A percentile compares a stretch with the other conserved stretches of the same genome.
phyloP scores from a whole-genome alignment of 2,113 vertebrate species.

The Myotis yumanensis region DNA sequence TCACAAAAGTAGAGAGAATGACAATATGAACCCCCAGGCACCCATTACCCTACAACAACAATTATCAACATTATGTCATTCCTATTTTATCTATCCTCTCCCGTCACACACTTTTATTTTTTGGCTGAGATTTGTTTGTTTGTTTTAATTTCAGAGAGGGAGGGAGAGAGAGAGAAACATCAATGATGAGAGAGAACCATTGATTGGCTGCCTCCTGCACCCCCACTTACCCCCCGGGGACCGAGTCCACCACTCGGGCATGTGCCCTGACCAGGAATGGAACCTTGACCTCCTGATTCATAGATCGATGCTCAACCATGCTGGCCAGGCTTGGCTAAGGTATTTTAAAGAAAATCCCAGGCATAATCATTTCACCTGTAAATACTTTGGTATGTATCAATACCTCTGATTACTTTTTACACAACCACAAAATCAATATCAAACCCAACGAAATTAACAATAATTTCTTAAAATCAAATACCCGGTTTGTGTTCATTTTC shows the following conservation, averaged over 20 bases:
- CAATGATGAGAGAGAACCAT: too few species aligned
- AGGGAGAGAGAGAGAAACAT: too few species aligned
- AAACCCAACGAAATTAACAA: slow-evolving; percentile 36
- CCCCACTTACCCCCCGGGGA: too few species aligned
- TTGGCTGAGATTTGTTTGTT: neutral
- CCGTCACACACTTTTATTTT: neutral
- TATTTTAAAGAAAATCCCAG: slow-evolving; percentile 23
- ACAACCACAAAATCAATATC: slow-evolving; percentile 46
- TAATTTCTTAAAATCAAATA: slow-evolving; percentile 22
- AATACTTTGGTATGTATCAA: neutral
- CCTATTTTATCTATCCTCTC: neutral
- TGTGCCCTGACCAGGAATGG: too few species aligned
- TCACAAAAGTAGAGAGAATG: neutral
- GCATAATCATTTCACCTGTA: neutral
- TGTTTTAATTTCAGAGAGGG: too few species aligned
- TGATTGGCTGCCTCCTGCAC: too few species aligned
- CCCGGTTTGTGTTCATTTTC: neutral
- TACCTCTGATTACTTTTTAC: slow-evolving; percentile 26
- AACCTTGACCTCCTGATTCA: too few species aligned
- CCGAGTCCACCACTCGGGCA: too few species aligned
- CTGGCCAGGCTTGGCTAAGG: neutral
- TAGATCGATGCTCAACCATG: too few species aligned
- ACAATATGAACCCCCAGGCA: neutral
- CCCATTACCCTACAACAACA: neutral
- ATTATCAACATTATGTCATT: neutral